Conservation (phyloP, 1,140 invertebrate genomes). For the Pachypsylla venusta region DNA sequence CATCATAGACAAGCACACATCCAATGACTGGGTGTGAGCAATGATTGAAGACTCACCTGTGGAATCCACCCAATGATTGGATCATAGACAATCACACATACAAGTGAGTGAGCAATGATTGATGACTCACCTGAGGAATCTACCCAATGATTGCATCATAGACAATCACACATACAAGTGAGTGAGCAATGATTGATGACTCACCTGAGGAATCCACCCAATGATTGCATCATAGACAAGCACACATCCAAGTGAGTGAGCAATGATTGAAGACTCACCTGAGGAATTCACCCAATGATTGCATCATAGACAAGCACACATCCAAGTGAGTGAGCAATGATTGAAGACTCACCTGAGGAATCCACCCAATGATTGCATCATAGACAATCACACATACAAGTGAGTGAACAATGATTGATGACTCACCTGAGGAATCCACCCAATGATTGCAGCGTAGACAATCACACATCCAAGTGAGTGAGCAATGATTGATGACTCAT, state of each 20-base stretch:
- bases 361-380: slow-evolving; percentile 59
- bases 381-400: slow-evolving; percentile 63
- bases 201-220: slow-evolving; percentile 38
- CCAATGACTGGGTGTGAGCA: no score
- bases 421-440: slow-evolving; percentile 36
- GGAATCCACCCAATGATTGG: no score
- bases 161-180: slow-evolving; percentile 58
- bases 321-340: no score
- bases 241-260: slow-evolving; percentile 66
- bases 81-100: no score
- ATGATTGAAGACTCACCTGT: no score
- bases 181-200: no score
- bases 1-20: no score
- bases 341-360: slow-evolving; percentile 19
- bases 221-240: slow-evolving; percentile 67
- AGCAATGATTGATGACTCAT: slow-evolving; percentile 43
- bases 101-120: no score
- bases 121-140: slow-evolving; percentile 27
- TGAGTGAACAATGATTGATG: slow-evolving; percentile 58
- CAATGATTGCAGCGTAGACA: slow-evolving; percentile 61
- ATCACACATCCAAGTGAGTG: slow-evolving; percentile 71
- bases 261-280: slow-evolving; percentile 58
- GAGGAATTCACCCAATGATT: no score
- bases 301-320: no score
- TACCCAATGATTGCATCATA: slow-evolving; percentile 64